Conservation (phyloP, 2,113 vertebrate genomes). For the Parus major region DNA sequence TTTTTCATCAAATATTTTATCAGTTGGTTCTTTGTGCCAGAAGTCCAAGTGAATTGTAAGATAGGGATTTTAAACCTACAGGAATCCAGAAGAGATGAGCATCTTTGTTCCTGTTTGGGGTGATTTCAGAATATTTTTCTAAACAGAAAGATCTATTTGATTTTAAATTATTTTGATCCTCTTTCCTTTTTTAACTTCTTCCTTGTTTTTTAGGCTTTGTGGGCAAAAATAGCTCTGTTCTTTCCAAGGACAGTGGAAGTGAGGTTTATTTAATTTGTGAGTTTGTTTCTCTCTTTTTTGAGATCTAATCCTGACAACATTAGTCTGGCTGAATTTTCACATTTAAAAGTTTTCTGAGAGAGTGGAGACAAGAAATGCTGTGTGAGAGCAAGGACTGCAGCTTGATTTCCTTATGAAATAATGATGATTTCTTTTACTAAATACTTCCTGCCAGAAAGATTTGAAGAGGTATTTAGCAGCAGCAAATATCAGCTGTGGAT, state of each 20-base stretch:
- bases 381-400: not conserved
- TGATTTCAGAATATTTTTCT: not conserved
- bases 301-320: not conserved
- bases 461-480: not conserved
- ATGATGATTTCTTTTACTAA: not conserved
- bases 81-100: not conserved
- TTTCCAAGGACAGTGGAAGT: not conserved
- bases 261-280: not conserved
- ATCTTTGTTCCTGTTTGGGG: not conserved
- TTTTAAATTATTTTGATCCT: not conserved
- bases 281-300: not conserved
- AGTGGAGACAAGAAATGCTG: not conserved
- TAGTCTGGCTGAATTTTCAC: not conserved
- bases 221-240: not conserved
- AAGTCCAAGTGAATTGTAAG: not conserved
- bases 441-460: not conserved
- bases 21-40: not conserved
- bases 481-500: not conserved
- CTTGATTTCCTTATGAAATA: not conserved
- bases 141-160: not conserved
- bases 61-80: not conserved
- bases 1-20: not conserved
- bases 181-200: not conserved
- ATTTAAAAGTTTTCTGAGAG: not conserved
- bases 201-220: not conserved